Percentiles rank a stretch among this genome's conserved stretches.
Conservation (phyloP, 1,140 invertebrate species). For the Nephotettix cincticeps region DNA sequence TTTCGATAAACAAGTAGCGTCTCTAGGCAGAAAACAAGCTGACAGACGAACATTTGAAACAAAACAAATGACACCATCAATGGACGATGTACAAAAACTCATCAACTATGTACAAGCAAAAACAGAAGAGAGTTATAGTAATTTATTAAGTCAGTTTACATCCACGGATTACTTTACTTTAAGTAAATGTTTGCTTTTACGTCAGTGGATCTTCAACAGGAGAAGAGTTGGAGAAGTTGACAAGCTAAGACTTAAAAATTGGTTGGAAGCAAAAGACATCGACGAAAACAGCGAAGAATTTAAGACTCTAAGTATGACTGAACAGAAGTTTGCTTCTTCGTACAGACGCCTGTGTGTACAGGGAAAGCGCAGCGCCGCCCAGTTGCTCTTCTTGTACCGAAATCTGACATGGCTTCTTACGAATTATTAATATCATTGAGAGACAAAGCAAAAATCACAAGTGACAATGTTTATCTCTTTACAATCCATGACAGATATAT, state of each 20-base stretch:
- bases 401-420: background rate
- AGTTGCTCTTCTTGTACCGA: background rate
- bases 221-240: slow-evolving; percentile 23
- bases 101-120: background rate
- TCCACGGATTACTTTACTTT: too few relatives aligned
- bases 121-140: background rate
- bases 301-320: background rate
- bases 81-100: background rate
- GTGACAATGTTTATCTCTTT: too few relatives aligned
- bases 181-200: background rate
- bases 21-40: background rate
- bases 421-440: too few relatives aligned
- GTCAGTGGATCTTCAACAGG: slow-evolving; percentile 12
- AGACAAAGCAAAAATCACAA: too few relatives aligned
- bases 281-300: background rate
- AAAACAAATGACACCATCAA: background rate
- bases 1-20: background rate
- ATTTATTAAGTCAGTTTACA: too few relatives aligned
- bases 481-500: too few relatives aligned
- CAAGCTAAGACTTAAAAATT: background rate
- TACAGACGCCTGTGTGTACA: background rate
- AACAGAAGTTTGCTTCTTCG: background rate
- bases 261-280: background rate
- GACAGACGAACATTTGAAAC: background rate
- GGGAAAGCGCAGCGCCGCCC: background rate